Evolutionary conservation across 2,113 vertebrate genomes (phyloP), one percentile per base, ranked within the genome.

Genomic region (Oophaga pumilio): DNA sequence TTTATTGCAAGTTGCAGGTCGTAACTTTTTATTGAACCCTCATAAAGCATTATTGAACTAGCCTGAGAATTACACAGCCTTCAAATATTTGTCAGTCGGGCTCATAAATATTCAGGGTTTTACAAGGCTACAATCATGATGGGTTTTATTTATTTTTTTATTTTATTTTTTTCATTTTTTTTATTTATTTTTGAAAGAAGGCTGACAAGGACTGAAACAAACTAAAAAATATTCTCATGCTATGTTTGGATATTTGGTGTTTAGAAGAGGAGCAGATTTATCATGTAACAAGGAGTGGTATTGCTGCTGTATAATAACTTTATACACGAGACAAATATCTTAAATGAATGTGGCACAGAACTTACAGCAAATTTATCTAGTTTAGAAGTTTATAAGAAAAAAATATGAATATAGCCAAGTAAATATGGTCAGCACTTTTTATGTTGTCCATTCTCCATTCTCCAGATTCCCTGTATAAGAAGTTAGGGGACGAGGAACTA

Each of bases 31-130:
- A 87, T 87, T 87, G 78, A 87, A 81, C 66, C 56, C 71, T 20
- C 77, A 81, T 81, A 81, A 87, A 69, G 57, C 66, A 87, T 87
- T 87, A 87, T 87, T 87, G 85, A 87, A 87, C 85, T 82, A 87
- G 78, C 64, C 78, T 82, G 85, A 87, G 60, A 86, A 79, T 87
- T 81, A 81, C 85, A 87, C 33, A 87, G 85, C 77, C 77, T 87
- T 87, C 64, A 73, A 33, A 82, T 71, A 73, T 87, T 82, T 87
- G 73, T 79, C 85, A 86, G 85, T 15, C 33, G 56, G 74, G 22
- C 76, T 79, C 85, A 68, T 79, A 86, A 78, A 86, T 78, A 86
- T 86, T 86, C 73, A 50, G 62, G 79, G 49, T 79, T 79, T 66
- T 68, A 86, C 60, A 86, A 78, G 85, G 66, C 62, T 82, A 82